These are phyloP conservation scores for Sinodicranocentrus sp. DNA, from an alignment of 2,888 invertebrate species.

Conservation along the genomic window DNA sequence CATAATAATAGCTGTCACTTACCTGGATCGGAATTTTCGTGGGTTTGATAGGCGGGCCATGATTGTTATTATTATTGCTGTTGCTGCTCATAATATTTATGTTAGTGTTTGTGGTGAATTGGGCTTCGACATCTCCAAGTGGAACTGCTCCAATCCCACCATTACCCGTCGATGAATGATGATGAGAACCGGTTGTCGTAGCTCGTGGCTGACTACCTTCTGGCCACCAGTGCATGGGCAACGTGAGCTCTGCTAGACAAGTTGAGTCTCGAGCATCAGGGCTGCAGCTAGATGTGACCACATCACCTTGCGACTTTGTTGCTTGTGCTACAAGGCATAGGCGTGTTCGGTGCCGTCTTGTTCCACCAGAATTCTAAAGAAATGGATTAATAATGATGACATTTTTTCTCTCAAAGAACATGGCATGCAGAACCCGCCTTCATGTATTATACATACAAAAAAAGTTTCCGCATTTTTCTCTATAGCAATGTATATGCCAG, in stretches of 20 bases:
- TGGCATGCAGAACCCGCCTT: too few relatives aligned
- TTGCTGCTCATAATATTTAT: conserved; percentile 74
- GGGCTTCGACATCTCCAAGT: conserved; percentile 66
- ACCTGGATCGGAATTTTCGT: conserved; percentile 76
- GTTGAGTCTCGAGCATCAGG: conserved; percentile 96
- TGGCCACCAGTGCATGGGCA: conserved; percentile 96
- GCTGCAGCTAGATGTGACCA: conserved; percentile 92
- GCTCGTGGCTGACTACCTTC: conserved; percentile 81
- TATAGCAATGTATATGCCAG: too few relatives aligned
- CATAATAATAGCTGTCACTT: conserved; percentile 15
- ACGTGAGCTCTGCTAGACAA: conserved; percentile 91
- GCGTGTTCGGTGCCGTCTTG: conserved; percentile 73
- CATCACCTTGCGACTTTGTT: conserved; percentile 75
- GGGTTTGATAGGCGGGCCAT: conserved; percentile 73
- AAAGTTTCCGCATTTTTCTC: too few relatives aligned
- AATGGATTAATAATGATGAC: conserved; percentile 1
- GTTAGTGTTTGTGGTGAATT: conserved; percentile 61
- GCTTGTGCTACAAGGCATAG: conserved; percentile 77
- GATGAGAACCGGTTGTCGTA: conserved; percentile 78
- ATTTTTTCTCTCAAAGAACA: too few relatives aligned
- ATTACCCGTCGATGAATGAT: conserved; percentile 79
- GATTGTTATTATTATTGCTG: conserved; percentile 79
- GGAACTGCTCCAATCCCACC: conserved; percentile 76
- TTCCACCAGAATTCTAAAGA: conserved; percentile 60
- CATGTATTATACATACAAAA: too few relatives aligned